Evolutionary conservation across 2,888 invertebrate species (phyloP).

Genomic region (Acrocyrtus sp.): DNA sequence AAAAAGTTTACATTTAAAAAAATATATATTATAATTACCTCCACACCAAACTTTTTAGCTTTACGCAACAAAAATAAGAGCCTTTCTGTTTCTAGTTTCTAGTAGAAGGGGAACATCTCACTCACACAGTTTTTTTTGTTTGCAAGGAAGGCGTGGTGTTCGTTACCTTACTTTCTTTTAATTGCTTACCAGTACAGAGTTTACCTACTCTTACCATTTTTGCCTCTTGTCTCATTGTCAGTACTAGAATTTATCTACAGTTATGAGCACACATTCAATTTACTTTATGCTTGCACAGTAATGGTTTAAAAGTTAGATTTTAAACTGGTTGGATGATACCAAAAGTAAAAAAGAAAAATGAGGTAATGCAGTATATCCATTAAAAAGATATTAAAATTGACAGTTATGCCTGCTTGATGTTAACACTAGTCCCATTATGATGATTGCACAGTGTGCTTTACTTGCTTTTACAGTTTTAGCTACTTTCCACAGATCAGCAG

Average conservation of each 20-base stretch:
- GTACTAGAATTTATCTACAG: too few relatives aligned
- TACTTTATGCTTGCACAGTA: too few relatives aligned
- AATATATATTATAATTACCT: not conserved
- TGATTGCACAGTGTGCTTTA: constrained; percentile 43
- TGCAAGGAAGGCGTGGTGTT: constrained; percentile 29
- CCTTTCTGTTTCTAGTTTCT: not conserved
- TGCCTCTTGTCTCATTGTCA: too few relatives aligned
- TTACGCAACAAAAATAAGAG: not conserved
- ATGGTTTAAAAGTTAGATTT: too few relatives aligned
- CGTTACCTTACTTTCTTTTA: constrained; percentile 36
- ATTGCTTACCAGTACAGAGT: constrained; percentile 36
- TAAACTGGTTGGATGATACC: too few relatives aligned
- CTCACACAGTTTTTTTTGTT: constrained; percentile 4
- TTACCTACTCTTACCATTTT: constrained; percentile 38
- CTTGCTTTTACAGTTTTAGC: constrained; percentile 38
- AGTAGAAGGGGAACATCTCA: too few relatives aligned
- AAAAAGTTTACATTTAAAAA: constrained; percentile 17
- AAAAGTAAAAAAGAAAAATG: too few relatives aligned
- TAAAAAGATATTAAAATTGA: too few relatives aligned
- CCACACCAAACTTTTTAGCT: constrained; percentile 2
- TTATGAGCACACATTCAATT: too few relatives aligned
- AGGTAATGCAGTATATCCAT: too few relatives aligned
- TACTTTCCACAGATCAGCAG: constrained; percentile 17
- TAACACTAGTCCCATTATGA: constrained; percentile 49
- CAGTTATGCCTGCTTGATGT: constrained; percentile 29